Base-by-base conservation (phyloP, 2,113 vertebrate species). In the Saccopteryx bilineata region DNA sequence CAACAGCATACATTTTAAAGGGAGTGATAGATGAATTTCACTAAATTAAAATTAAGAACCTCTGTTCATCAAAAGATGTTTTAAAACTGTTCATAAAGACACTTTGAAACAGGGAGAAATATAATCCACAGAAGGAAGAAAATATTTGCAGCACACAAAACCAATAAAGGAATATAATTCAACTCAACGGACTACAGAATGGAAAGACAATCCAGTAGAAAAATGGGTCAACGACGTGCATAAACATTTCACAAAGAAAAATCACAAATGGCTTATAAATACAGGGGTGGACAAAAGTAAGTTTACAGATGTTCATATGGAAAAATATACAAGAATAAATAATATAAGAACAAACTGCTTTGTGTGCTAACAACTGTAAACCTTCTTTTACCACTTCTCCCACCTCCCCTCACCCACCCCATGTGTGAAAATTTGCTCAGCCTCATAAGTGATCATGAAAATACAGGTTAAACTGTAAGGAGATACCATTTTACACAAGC, bases 191-290 rank as follows among this genome's bases (percentile, higher is more conserved):
- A 46, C 21, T 84, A 11, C 19, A 31, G 54, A 50, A 63, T 7
- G 72, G 58, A 46, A 94, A 65, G 71, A 60, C 14, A 94, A 46
- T 1, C 9, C 46, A 88, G 13, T 33, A 66, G 68, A 86, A 93
- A 81, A 66, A 50, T 52, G 33, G n/a, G 9, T 91, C 54, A 61
- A 88, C 89, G 56, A 18, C 1, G 24, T 46, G 18, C 54, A 95
- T n/a, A 90, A 69, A 93, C 5, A 75, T 84, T 90, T 96, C 69
- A 83, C 65, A 58, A 78, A 58, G 50, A 68, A 80, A n/a, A 92
- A 79, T 24, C 8, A 13, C 39, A 28, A 88, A 81, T 61, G 23
- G 9, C 63, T 72, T 26, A 74, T 56, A 76, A 92, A 63, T 52
- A 63, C 28, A 19, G 39, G 39, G 39, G 39, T 39, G 39, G 39